Percentiles rank a stretch among this genome's conserved stretches.
Evolutionary conservation across 2,797 vertebrate species (phyloP).

Genomic region (Spinus pinus): DNA sequence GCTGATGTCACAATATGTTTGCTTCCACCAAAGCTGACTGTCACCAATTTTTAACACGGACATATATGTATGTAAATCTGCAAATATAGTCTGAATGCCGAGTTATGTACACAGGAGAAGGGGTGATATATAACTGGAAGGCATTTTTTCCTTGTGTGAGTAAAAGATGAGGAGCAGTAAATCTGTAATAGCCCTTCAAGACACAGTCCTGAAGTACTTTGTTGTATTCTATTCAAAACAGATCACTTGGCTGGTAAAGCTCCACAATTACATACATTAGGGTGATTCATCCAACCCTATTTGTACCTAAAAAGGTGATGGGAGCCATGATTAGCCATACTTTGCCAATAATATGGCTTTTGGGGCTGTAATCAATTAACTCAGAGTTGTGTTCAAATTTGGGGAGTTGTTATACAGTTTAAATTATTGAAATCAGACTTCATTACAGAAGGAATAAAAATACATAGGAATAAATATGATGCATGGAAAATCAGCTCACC

Average conservation of each 20-base stretch:
- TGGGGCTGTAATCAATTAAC: neutral
- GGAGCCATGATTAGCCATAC: neutral
- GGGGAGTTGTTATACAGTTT: neutral
- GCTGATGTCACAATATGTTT: neutral
- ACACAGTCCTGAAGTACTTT: neutral
- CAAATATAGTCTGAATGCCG: neutral
- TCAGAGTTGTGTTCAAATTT: neutral
- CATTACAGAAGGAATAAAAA: neutral
- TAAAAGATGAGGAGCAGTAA: neutral
- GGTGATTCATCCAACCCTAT: neutral
- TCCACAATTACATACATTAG: neutral
- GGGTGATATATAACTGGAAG: neutral
- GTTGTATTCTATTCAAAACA: neutral
- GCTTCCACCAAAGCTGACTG: neutral
- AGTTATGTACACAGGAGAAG: neutral
- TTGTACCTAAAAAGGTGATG: neutral
- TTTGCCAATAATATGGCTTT: neutral
- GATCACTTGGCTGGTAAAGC: neutral
- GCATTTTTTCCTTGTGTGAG: neutral
- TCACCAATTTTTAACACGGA: fast-evolving
- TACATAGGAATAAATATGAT: neutral
- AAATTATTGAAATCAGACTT: neutral
- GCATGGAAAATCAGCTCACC: neutral
- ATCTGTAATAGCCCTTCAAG: neutral
- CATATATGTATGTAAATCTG: neutral